These are phyloP conservation scores for Dromas ardeola DNA, from an alignment of 2,113 vertebrate species.

Conservation along the genomic window DNA sequence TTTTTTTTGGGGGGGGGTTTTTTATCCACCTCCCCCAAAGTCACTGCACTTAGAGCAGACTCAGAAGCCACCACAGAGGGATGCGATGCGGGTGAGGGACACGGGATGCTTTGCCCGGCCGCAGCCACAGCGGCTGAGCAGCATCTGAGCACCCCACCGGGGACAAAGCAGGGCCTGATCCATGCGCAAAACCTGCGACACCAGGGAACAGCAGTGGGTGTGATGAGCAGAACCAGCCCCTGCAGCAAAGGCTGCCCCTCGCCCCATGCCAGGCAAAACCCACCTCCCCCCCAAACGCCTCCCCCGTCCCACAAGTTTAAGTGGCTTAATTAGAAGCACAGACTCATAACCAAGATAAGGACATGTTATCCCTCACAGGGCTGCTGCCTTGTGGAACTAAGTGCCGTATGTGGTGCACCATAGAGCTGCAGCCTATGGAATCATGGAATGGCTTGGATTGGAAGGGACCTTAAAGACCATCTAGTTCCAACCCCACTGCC, in stretches of 20 bases:
- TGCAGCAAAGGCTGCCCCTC: background rate
- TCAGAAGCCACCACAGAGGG: background rate
- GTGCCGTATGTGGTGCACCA: background rate
- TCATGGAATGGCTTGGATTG: background rate
- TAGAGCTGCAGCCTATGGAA: background rate
- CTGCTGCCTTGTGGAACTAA: background rate
- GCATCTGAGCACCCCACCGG: background rate
- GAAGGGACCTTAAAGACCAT: background rate
- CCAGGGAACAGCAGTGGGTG: background rate
- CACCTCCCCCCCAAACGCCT: background rate
- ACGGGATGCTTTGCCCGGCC: accelerated
- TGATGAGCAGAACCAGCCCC: background rate
- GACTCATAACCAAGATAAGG: background rate
- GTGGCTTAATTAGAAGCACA: background rate
- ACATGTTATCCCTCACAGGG: background rate
- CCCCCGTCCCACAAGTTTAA: background rate
- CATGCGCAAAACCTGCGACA: background rate
- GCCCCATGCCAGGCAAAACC: background rate
- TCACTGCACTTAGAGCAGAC: background rate
- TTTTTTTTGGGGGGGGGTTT: background rate
- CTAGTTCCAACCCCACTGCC: background rate
- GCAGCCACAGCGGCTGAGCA: background rate
- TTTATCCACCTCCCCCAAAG: background rate
- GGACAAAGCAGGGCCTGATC: background rate
- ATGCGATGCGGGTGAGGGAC: background rate